Base-by-base conservation (phyloP, 1,140 invertebrate species). In the Leptinotarsa defecta region DNA sequence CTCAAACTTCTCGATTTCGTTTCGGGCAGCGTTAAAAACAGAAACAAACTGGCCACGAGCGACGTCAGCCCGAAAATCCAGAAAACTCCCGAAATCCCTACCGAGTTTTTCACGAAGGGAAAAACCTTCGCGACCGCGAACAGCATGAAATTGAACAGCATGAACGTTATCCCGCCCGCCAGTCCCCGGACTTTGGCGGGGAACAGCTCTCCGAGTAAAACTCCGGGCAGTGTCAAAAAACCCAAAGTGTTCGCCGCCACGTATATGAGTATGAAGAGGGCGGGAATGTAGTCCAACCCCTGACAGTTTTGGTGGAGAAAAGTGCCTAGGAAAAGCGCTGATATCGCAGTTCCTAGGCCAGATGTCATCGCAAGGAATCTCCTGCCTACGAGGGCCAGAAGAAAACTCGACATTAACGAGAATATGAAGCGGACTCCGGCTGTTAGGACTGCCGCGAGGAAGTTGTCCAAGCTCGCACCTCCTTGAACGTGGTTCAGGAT, bases 101-200 rank as follows among this genome's bases (percentile, higher is more conserved):
- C 86, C 6, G 83, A 81, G 1, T 85, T 79, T 49, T 89, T 88
- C 76, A 94, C 86, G 1, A 87, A 80, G 1, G 92, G 91, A 82
- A 92, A 95, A 15, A 89, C 84, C 83, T 94, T 94, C 0, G 93
- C 92, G n/a, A 92, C 88, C 3, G 89, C 86, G 81, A 95, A 95
- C 0, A 92, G 81, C 2, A 88, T 83, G 0, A 91, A 82, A 83
- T 92, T 92, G 84, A 92, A 92, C 0, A 91, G 81, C 76, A 90
- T 91, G 82, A 92, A 93, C n/a, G 91, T 91, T 68, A 89, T 89
- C 4, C 92, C 91, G 3, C 91, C 91, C 11, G 80, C 80, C 17
- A 84, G 65, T 13, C 82, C 83, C 49, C 83, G 73, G 2, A 84
- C 89, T 82, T 89, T 89, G 1, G 90, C 89, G 8, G 92, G 92